phyloP scores from a whole-genome alignment of 2,888 invertebrate genomes.

The Dolichopus griseipennis region DNA sequence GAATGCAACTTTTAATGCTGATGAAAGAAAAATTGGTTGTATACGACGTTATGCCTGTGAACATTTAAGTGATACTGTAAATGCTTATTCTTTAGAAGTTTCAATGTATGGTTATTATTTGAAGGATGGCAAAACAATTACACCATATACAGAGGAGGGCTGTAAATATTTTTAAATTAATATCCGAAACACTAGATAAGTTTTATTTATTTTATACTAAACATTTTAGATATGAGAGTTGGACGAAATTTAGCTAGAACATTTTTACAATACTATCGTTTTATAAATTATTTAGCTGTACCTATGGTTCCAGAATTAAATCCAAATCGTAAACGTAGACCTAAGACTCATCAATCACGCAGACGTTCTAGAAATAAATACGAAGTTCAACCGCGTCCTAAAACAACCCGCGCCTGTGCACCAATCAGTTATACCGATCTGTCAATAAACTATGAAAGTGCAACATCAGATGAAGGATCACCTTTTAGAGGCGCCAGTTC shows the following conservation, averaged over 20 bases:
- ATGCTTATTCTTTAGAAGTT: slow-evolving; percentile 83
- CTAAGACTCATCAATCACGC: slow-evolving; percentile 38
- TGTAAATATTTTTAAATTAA: slow-evolving; percentile 59
- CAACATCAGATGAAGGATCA: slow-evolving; percentile 46
- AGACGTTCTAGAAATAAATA: slow-evolving; percentile 40
- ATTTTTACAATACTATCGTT: slow-evolving; percentile 71
- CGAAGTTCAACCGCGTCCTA: slow-evolving; percentile 42
- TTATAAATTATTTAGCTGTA: slow-evolving; percentile 57
- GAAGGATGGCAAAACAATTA: slow-evolving; percentile 56
- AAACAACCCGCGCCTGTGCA: slow-evolving; percentile 46
- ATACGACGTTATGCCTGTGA: slow-evolving; percentile 75
- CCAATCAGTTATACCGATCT: slow-evolving; percentile 49
- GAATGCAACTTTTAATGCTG: slow-evolving; percentile 89
- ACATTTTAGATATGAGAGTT: slow-evolving; percentile 58
- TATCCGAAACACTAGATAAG: background rate
- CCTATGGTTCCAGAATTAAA: slow-evolving; percentile 42
- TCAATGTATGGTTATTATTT: slow-evolving; percentile 83
- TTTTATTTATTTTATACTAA: background rate
- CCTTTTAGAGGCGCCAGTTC: slow-evolving; percentile 31
- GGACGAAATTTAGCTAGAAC: slow-evolving; percentile 69
- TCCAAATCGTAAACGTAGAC: slow-evolving; percentile 36
- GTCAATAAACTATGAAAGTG: slow-evolving; percentile 48
- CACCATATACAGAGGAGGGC: slow-evolving; percentile 87
- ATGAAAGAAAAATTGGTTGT: slow-evolving; percentile 75
- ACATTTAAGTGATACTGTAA: slow-evolving; percentile 64